Evolutionary conservation across 2,797 vertebrate genomes (phyloP).

Genomic region (Scyliorhinus canicula): DNA sequence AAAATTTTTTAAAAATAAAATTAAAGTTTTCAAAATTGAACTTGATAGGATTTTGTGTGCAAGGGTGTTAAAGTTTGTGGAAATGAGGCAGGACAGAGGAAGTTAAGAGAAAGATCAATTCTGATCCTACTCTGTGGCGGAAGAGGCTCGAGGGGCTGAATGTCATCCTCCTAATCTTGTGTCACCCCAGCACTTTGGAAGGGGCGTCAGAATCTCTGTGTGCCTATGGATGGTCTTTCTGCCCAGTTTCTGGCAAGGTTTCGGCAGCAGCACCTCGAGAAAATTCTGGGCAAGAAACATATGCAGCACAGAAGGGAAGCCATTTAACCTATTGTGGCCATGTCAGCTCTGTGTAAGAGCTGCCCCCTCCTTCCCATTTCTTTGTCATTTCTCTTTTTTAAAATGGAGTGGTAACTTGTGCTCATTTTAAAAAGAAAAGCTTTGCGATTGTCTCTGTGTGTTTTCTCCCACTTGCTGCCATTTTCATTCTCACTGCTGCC

Average conservation of each 20-base stretch:
- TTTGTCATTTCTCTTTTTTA: not conserved
- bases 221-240: accelerated
- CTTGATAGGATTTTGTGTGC: not conserved
- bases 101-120: not conserved
- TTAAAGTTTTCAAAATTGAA: not conserved
- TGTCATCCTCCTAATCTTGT: not conserved
- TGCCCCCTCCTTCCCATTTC: not conserved
- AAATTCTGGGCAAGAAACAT: not conserved
- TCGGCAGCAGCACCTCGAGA: not conserved
- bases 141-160: not conserved
- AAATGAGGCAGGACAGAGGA: not conserved
- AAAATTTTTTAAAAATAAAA: too few species aligned
- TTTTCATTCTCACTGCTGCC: not conserved
- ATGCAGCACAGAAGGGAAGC: not conserved
- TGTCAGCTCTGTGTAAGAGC: not conserved
- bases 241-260: not conserved
- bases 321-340: not conserved
- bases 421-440: constrained; percentile 14
- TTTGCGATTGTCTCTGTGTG: not conserved
- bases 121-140: not conserved
- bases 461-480: not conserved
- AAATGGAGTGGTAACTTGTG: not conserved
- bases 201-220: not conserved
- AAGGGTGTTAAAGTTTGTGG: not conserved
- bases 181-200: not conserved